Base-by-base conservation (phyloP, 2,888 invertebrate genomes). In the Phania funesta region DNA sequence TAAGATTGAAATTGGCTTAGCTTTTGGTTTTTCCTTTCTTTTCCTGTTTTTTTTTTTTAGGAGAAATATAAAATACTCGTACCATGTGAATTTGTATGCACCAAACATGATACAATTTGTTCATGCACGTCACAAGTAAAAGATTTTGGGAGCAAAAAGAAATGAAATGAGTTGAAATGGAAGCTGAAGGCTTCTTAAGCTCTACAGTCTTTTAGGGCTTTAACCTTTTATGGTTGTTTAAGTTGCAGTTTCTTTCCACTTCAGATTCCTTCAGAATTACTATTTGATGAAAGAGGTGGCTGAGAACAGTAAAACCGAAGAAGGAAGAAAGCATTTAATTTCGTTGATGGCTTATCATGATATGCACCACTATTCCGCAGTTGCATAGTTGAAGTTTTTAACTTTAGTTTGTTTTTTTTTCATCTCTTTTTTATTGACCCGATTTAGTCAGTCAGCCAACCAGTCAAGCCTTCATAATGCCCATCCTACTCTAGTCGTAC, bases 1-100 rank as follows among this genome's bases (percentile, higher is more conserved):
- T 70, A 77, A 83, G 83, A 77, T 80, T 80, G 83, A 80, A 83
- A 83, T 83, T 83, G 83, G 77, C 80, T 83, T 71, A 75, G 22
- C 52, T 50, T 73, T 41, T n/a, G n/a, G n/a, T n/a, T n/a, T n/a
- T n/a, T n/a, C n/a, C n/a, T n/a, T n/a, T n/a, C n/a, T n/a, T n/a
- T n/a, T 67, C 52, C 38, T 32, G 0, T 67, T 70, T 32, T 32
- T 56, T 46, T 56, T 62, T 8, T 20, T 26, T 6, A 26, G 26
- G 6, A 26, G 11, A 32, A 38, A 38, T 67, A 64, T 41, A n/a
- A n/a, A n/a, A n/a, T n/a, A n/a, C n/a, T n/a, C n/a, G n/a, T n/a
- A n/a, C n/a, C 20, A 62, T 68, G 35, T 62, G 44, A 71, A 80
- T 80, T 80, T 80, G 80, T 80, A 81, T 77, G 81, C 77, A 77